Evolutionary conservation across 2,888 invertebrate species (phyloP).

Genomic region (Hypena proboscidalis): DNA sequence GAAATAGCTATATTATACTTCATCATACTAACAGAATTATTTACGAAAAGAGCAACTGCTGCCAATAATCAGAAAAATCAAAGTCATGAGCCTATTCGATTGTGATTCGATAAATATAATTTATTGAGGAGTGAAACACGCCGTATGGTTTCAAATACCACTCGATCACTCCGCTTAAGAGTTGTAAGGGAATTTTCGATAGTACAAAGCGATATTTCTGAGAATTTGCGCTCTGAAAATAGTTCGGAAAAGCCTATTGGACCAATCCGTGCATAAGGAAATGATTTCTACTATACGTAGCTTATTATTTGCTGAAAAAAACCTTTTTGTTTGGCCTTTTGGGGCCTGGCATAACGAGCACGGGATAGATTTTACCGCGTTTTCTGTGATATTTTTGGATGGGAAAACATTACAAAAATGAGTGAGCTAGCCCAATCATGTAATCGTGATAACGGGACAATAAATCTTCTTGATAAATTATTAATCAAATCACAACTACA

Average conservation of each 20-base stretch:
- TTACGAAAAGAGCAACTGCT: conserved; percentile 2
- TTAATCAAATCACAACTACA: too few species aligned
- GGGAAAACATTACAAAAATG: too few species aligned
- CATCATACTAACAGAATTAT: conserved; percentile 2
- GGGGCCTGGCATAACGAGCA: too few species aligned
- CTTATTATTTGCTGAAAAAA: too few species aligned
- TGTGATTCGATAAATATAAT: conserved; percentile 20
- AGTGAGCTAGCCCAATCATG: too few species aligned
- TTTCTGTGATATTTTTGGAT: too few species aligned
- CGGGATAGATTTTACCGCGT: too few species aligned
- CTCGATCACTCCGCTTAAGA: conserved; percentile 14
- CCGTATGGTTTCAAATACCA: conserved; percentile 19
- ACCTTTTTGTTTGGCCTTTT: too few species aligned
- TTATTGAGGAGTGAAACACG: conserved; percentile 15
- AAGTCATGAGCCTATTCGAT: conserved; percentile 11
- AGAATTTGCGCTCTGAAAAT: conserved; percentile 6
- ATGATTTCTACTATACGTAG: too few species aligned
- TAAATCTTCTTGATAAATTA: too few species aligned
- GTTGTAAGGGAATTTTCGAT: conserved; percentile 12
- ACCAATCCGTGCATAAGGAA: background rate
- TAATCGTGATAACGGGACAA: too few species aligned
- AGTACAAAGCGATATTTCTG: conserved; percentile 9
- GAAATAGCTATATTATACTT: too few species aligned
- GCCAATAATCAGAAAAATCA: conserved; percentile 6
- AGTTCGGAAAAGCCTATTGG: background rate